Percentiles rank a stretch among this genome's conserved stretches.
Evolutionary conservation across 2,797 vertebrate species (phyloP).

Genomic region (Poecilia picta): DNA sequence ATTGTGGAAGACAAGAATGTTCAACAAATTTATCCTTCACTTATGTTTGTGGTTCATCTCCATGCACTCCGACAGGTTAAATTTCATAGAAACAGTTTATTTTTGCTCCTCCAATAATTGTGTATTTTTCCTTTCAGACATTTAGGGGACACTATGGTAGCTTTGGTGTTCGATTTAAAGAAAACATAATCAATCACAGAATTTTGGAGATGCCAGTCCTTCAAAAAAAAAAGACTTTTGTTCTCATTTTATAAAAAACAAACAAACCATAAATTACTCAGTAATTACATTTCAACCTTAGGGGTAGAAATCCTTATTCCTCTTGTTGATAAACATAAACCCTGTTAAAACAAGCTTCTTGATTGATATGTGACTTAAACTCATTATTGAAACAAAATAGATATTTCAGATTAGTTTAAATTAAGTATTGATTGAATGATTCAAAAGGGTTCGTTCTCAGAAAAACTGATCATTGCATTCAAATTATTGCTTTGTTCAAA

Average conservation of each 20-base stretch:
- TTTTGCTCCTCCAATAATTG: not conserved
- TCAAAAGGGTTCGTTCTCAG: not conserved
- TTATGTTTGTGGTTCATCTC: not conserved
- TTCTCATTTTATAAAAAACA: not conserved
- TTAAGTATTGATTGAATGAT: not conserved
- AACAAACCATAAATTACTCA: not conserved
- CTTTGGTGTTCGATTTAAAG: not conserved
- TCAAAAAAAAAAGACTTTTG: not conserved
- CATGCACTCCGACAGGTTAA: not conserved
- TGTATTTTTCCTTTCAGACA: not conserved
- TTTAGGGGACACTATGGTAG: not conserved
- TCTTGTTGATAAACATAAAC: not conserved
- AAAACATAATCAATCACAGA: not conserved
- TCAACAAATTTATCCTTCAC: not conserved
- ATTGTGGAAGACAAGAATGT: not conserved
- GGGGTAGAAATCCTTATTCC: not conserved
- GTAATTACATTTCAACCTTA: not conserved
- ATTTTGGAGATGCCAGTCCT: not conserved
- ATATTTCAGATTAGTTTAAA: not conserved
- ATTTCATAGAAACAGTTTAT: not conserved
- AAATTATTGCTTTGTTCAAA: not conserved
- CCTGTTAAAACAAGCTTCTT: not conserved
- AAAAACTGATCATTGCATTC: not conserved
- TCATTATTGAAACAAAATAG: not conserved
- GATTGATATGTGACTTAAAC: not conserved